phyloP scores from a whole-genome alignment of 2,888 invertebrate genomes.

The Liopterus haemorrhoidalis region DNA sequence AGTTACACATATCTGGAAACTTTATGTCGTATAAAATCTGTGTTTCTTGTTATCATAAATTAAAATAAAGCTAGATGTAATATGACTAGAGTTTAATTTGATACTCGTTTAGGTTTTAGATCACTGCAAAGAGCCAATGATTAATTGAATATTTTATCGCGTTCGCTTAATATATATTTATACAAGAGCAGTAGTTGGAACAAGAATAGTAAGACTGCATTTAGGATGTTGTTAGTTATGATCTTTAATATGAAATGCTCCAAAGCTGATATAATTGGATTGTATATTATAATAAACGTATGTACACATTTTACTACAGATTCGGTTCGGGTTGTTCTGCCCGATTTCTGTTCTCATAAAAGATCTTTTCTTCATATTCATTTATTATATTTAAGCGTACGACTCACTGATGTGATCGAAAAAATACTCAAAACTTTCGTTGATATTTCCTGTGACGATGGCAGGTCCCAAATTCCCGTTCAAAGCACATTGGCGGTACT shows the following conservation, averaged over 20 bases:
- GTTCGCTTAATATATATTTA: slow-evolving; percentile 12
- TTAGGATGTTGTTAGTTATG: slow-evolving; percentile 16
- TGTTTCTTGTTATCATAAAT: too few relatives aligned
- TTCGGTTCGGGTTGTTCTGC: not conserved
- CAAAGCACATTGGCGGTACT: slow-evolving; percentile 51
- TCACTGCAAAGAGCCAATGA: slow-evolving; percentile 24
- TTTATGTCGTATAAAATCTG: too few relatives aligned
- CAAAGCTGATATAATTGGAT: slow-evolving; percentile 22
- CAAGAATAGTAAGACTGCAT: slow-evolving; percentile 9
- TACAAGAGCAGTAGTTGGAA: slow-evolving; percentile 15
- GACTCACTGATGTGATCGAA: slow-evolving; percentile 61
- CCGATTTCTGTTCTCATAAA: not conserved
- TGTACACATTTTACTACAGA: not conserved
- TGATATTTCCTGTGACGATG: slow-evolving; percentile 44
- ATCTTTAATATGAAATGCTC: slow-evolving; percentile 15
- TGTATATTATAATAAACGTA: slow-evolving; percentile 15
- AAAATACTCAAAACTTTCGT: slow-evolving; percentile 56
- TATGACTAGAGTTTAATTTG: slow-evolving; percentile 21
- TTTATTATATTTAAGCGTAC: slow-evolving; percentile 50
- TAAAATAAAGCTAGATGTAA: slow-evolving; percentile 21
- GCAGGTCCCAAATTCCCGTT: slow-evolving; percentile 47
- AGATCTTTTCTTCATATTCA: not conserved
- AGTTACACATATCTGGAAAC: too few relatives aligned
- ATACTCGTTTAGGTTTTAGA: slow-evolving; percentile 20
- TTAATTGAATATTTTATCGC: slow-evolving; percentile 20